Evolutionary conservation across 2,797 vertebrate genomes (phyloP), one percentile per base, ranked within the genome.

Genomic region (Steatocranus sp.): DNA sequence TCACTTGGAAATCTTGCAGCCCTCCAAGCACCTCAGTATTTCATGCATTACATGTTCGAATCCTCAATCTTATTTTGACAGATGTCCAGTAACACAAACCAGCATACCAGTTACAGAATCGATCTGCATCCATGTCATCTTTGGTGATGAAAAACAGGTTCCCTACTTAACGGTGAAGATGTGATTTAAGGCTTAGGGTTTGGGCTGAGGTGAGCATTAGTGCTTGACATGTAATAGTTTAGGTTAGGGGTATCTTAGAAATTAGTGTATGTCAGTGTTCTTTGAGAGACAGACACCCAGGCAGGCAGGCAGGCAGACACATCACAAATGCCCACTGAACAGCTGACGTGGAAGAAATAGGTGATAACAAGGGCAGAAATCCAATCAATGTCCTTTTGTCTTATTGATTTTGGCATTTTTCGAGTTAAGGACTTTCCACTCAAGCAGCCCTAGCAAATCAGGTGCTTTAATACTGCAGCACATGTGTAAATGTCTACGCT

Each of bases 171-270:
- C 0, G 0, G 23, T 70, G 23, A 70, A 46, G 38, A 46, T 11
- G 12, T 27, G 0, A 43, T 70, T 46, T 70, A 46, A 70, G 23
- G 41, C 41, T 1, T 17, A 46, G 25, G 6, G 23, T 17, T 46
- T 70, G 41, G 41, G 20, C 25, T 70, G 25, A 70, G 9, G 23
- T 30, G 7, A 3, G 23, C 17, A 18, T 46, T 70, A 25, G 0
- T 20, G 20, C 20, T 68, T 68, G 12, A 41, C 0, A 17, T 41
- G 63, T 1, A 41, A 0, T 15, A 68, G 0, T 41, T 68, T 15
- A 63, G 58, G 4, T 38, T 63, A 70, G 66, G 15, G 41, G 63
- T 46, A 70, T 11, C 38, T 43, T 46, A 11, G 30, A 46, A 46
- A 18, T 70, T 70, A 18, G 17, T 11, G 41, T 68, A 73, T 30